These are phyloP conservation scores for Phylloscopus collybita DNA, from an alignment of 2,797 vertebrate species.

Conservation along the genomic window DNA sequence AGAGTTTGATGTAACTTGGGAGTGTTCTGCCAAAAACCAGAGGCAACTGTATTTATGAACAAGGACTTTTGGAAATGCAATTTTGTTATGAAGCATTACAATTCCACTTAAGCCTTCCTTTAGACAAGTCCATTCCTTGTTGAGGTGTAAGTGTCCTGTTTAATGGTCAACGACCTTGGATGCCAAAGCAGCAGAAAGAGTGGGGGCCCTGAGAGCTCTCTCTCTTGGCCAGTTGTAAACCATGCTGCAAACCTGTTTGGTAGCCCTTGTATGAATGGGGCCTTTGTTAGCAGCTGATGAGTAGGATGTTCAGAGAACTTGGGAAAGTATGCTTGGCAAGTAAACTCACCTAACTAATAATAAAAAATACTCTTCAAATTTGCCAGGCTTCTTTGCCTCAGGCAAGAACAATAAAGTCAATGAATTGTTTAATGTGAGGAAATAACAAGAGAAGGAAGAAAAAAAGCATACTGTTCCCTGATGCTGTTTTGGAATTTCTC, in stretches of 20 bases:
- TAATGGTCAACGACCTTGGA: not conserved
- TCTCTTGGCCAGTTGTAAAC: not conserved
- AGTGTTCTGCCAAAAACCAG: not conserved
- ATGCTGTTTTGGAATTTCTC: conserved; percentile 36
- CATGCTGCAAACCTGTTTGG: not conserved
- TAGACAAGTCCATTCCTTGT: not conserved
- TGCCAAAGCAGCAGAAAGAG: not conserved
- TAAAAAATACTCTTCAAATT: conserved; percentile 54
- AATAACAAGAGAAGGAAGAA: conserved; percentile 27
- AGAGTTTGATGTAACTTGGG: not conserved
- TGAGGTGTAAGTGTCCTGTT: not conserved
- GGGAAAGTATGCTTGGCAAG: conserved; percentile 63
- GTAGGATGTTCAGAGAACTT: conserved; percentile 55
- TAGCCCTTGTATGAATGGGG: conserved; percentile 8
- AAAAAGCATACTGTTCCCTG: not conserved
- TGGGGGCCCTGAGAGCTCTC: not conserved
- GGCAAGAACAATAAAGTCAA: conserved; percentile 52
- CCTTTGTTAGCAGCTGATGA: conserved; percentile 43
- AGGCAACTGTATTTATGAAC: not conserved
- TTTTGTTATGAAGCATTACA: not conserved
- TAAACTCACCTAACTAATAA: conserved; percentile 59
- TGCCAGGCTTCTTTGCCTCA: conserved; percentile 45
- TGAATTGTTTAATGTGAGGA: conserved; percentile 63
- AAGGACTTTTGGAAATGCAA: not conserved
- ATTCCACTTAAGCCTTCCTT: not conserved